These are phyloP conservation scores for Peromyscus eremicus DNA, from an alignment of 2,797 vertebrate genomes.

Conservation along the genomic window DNA sequence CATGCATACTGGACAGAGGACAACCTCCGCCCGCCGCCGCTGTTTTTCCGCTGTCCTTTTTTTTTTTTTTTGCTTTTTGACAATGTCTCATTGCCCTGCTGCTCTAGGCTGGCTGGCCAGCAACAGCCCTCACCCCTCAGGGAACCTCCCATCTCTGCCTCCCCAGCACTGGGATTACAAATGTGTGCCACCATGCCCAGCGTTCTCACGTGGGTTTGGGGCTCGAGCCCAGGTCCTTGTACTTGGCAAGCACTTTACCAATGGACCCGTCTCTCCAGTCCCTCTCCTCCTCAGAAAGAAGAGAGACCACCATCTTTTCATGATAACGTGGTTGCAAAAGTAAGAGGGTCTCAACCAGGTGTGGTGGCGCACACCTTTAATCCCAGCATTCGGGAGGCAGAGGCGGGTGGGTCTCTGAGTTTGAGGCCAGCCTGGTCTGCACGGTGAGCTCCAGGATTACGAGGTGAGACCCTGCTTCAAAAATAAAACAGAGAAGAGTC, in stretches of 20 bases:
- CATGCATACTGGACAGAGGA: background rate
- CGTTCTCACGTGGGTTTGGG: background rate
- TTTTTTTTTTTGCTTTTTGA: background rate
- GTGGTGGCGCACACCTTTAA: background rate
- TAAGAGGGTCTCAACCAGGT: background rate
- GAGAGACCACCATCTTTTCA: constrained; percentile 57
- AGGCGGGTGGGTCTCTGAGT: background rate
- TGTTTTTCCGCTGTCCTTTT: background rate
- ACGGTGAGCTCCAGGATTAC: background rate
- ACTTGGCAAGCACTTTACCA: background rate
- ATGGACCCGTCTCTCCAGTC: background rate
- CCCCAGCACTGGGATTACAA: background rate
- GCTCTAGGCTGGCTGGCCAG: background rate
- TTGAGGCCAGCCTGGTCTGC: background rate
- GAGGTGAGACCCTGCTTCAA: background rate
- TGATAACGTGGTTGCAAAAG: constrained; percentile 33
- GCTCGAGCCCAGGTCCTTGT: background rate
- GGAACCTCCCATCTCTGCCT: background rate
- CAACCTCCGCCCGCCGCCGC: background rate
- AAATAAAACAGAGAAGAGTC: background rate
- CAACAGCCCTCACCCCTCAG: background rate
- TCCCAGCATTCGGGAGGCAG: background rate
- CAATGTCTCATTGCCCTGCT: background rate
- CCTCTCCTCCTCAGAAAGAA: background rate
- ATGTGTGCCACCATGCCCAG: background rate